Percentiles rank a stretch among this genome's conserved stretches.
Evolutionary conservation across 2,797 vertebrate species (phyloP).

Genomic region (Arremon brunneinucha): DNA sequence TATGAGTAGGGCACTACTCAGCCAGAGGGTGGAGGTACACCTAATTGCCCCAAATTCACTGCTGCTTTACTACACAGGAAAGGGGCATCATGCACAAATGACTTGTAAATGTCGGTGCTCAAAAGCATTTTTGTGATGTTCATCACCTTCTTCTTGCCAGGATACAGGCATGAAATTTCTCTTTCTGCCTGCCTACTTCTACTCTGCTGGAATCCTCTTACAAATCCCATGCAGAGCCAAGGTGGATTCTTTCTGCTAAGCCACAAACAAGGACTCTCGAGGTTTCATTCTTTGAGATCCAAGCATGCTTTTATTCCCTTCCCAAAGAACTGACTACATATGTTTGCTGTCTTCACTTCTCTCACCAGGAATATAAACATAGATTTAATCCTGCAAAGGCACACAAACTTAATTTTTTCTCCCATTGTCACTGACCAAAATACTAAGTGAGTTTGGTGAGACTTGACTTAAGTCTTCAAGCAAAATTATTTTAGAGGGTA

Average conservation of each 20-base stretch:
- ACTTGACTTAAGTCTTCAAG: not conserved
- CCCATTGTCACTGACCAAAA: not conserved
- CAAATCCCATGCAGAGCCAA: not conserved
- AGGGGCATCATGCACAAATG: not conserved
- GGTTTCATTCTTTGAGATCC: not conserved
- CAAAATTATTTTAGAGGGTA: not conserved
- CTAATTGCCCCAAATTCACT: not conserved
- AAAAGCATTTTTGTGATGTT: not conserved
- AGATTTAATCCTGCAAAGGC: not conserved
- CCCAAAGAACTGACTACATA: not conserved
- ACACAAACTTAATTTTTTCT: not conserved
- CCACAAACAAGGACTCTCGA: not conserved
- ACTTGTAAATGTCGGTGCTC: not conserved
- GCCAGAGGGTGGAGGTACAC: not conserved
- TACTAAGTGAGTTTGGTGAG: not conserved
- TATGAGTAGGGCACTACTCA: not conserved
- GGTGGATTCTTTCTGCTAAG: not conserved
- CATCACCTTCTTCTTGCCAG: not conserved
- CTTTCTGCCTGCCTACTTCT: not conserved
- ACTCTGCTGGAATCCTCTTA: not conserved
- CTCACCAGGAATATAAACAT: not conserved
- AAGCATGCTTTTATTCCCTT: not conserved
- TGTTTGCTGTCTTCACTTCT: not conserved
- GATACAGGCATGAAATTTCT: not conserved
- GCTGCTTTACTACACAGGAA: not conserved